These are phyloP conservation scores for Crocuta crocuta DNA, from an alignment of 2,113 vertebrate species.

Conservation along the genomic window DNA sequence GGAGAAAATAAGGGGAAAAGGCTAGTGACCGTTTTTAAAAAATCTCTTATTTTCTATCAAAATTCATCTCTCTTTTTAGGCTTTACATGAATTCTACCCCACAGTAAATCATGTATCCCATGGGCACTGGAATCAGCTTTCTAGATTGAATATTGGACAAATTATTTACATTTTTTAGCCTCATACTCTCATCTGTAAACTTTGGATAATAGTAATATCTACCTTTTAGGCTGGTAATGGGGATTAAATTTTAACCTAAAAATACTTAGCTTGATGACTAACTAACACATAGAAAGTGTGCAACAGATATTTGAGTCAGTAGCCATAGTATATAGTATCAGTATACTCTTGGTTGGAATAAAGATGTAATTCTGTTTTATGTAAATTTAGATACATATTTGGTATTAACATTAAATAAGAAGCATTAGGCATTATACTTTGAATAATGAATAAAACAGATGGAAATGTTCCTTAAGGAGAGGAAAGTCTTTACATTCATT, in stretches of 20 bases:
- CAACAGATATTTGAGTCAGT: background rate
- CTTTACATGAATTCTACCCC: background rate
- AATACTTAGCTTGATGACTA: background rate
- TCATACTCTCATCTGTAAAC: background rate
- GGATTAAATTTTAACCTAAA: background rate
- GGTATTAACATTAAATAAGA: background rate
- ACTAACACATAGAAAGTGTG: background rate
- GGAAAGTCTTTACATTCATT: background rate
- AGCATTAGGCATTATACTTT: background rate
- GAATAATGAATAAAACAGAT: background rate
- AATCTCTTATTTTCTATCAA: background rate
- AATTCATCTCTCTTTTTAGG: background rate
- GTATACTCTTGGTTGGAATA: background rate
- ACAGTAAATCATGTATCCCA: background rate
- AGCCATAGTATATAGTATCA: background rate
- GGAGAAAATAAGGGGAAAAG: background rate
- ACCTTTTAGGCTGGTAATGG: background rate
- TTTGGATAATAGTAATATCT: background rate
- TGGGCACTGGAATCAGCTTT: background rate
- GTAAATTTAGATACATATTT: constrained; percentile 20
- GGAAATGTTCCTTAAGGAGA: background rate
- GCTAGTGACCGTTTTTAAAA: background rate
- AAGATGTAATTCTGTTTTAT: background rate
- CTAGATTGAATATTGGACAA: background rate
- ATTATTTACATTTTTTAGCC: background rate